Evolutionary conservation across 2,113 vertebrate genomes (phyloP).

Genomic region (Anhinga anhinga): DNA sequence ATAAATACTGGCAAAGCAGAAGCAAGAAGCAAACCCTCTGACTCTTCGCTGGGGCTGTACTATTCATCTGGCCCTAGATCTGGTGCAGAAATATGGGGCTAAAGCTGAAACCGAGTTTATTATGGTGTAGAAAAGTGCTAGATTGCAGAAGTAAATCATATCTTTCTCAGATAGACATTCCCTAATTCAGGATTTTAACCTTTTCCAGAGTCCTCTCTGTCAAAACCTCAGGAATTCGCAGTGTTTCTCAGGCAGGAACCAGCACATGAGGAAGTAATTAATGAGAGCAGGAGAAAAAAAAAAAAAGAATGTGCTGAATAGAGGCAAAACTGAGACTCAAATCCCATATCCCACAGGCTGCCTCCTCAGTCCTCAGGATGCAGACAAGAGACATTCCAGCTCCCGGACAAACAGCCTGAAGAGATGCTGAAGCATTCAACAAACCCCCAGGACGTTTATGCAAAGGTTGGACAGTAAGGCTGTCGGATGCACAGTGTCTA

Average conservation of each 20-base stretch:
- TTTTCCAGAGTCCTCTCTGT: not conserved
- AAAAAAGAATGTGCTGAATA: slow-evolving; percentile 32
- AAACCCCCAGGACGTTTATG: not conserved
- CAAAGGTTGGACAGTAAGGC: not conserved
- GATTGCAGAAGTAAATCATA: not conserved
- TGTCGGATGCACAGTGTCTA: not conserved
- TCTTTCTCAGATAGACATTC: not conserved
- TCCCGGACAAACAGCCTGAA: not conserved
- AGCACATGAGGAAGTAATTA: slow-evolving; percentile 54
- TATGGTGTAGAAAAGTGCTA: not conserved
- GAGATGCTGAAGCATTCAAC: not conserved
- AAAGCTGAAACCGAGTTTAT: not conserved
- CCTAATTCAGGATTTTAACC: not conserved
- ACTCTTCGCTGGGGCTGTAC: not conserved
- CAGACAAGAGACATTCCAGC: slow-evolving; percentile 6
- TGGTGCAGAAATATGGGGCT: not conserved
- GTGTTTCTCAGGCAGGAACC: not conserved
- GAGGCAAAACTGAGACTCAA: slow-evolving; percentile 3
- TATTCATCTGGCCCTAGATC: not conserved
- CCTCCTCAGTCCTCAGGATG: not conserved
- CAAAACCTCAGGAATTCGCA: not conserved
- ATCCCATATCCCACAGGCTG: not conserved
- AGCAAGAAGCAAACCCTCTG: not conserved
- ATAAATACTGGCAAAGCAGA: not conserved
- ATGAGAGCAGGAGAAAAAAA: not conserved